A percentile compares a stretch with the other conserved stretches of the same genome.
phyloP scores from a whole-genome alignment of 2,888 invertebrate genomes.

The Drosophila histrio region DNA sequence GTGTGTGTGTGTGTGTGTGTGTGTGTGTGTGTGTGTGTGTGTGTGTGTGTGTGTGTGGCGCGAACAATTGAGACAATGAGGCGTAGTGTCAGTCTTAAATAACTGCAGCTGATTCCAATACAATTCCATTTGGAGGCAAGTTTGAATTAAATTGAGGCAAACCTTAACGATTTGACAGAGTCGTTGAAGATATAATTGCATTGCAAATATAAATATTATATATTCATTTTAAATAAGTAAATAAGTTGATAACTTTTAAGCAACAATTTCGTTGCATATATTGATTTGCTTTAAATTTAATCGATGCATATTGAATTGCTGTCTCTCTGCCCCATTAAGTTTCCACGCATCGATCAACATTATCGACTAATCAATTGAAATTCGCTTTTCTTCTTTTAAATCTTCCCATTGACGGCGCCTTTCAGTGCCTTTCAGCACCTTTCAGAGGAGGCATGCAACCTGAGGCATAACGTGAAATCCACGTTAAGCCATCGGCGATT shows the following conservation, averaged over 20 bases:
- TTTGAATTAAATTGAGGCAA: not conserved
- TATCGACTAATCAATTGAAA: conserved; percentile 70
- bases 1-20: not conserved
- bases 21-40: not conserved
- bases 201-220: too few relatives aligned
- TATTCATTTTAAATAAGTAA: too few relatives aligned
- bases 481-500: conserved; percentile 66
- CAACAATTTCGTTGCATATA: too few relatives aligned
- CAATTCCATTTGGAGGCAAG: not conserved
- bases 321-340: not conserved
- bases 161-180: not conserved
- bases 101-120: not conserved
- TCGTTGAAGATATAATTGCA: not conserved
- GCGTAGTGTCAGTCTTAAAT: not conserved
- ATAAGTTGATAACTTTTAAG: too few relatives aligned
- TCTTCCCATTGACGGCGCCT: not conserved
- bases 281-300: not conserved
- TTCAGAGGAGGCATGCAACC: conserved; percentile 5
- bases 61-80: conserved; percentile 4
- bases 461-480: conserved; percentile 36
- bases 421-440: conserved; percentile 4
- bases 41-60: not conserved
- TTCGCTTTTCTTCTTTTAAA: conserved; percentile 1
- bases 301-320: not conserved
- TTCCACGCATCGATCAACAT: conserved; percentile 58